Percentiles rank a stretch among this genome's conserved stretches.
These are phyloP conservation scores for Gallinago media DNA, from an alignment of 2,113 vertebrate species.

Conservation along the genomic window DNA sequence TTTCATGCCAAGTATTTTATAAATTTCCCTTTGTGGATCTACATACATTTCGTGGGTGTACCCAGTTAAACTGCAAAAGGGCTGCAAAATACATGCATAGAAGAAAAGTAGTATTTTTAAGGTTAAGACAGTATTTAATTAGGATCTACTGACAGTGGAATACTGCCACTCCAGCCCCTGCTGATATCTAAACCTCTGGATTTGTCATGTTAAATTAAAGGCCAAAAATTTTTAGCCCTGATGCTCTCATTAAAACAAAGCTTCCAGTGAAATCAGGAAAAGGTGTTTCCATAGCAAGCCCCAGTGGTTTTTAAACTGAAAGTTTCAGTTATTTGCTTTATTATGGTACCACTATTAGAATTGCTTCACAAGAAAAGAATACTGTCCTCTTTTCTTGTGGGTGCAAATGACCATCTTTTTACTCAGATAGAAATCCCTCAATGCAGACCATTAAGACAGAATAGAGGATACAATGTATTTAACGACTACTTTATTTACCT, in stretches of 20 bases:
- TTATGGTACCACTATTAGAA: background rate
- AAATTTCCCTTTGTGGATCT: conserved; percentile 89
- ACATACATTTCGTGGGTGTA: conserved; percentile 93
- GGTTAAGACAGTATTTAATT: background rate
- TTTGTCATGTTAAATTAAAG: background rate
- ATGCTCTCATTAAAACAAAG: background rate
- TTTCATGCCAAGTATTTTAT: conserved; percentile 89
- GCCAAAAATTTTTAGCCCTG: background rate
- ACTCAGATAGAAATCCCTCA: background rate
- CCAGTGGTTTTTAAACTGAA: background rate
- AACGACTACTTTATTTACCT: conserved; percentile 77
- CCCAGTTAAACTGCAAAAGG: conserved; percentile 89
- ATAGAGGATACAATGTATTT: background rate
- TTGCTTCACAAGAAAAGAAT: background rate
- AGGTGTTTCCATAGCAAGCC: background rate
- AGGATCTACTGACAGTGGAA: background rate
- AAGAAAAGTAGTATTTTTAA: background rate
- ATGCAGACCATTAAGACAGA: background rate
- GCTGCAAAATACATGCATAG: conserved; percentile 68
- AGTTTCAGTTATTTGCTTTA: background rate
- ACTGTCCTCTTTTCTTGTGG: background rate
- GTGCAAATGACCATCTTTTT: background rate
- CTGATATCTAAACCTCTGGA: background rate
- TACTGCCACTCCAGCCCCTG: background rate
- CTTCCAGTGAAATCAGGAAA: background rate